phyloP scores from a whole-genome alignment of 1,140 invertebrate genomes.

The Oedothorax gibbosus region DNA sequence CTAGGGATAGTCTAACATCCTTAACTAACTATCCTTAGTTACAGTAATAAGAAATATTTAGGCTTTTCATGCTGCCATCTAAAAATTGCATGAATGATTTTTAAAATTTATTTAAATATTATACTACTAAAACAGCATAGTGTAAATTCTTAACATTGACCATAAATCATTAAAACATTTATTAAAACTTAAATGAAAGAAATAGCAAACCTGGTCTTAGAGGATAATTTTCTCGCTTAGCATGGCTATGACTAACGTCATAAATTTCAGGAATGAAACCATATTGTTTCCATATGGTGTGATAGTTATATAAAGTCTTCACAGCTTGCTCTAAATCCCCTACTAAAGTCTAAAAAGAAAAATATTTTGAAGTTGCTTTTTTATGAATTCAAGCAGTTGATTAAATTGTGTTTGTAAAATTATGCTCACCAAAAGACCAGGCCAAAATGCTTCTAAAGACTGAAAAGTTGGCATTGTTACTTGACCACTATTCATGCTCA shows the following conservation, averaged over 20 bases:
- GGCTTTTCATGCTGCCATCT: too few species aligned
- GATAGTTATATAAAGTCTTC: conserved; percentile 95
- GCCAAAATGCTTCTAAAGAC: conserved; percentile 98
- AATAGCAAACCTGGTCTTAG: conserved; percentile 78
- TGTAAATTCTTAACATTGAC: too few species aligned
- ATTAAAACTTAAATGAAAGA: neutral
- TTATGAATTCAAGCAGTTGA: neutral
- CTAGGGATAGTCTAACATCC: too few species aligned
- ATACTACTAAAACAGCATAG: too few species aligned
- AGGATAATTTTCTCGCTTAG: conserved; percentile 93
- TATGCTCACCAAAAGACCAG: conserved; percentile 84
- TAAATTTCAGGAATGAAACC: conserved; percentile 98
- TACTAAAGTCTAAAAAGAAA: conserved; percentile 76
- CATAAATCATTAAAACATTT: too few species aligned
- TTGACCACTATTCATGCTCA: conserved; percentile 80
- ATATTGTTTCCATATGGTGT: conserved; percentile 95
- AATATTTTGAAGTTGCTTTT: conserved; percentile 27
- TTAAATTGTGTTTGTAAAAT: neutral
- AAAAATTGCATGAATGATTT: too few species aligned
- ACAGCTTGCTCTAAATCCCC: conserved; percentile 93
- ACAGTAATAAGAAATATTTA: too few species aligned
- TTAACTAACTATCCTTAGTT: too few species aligned
- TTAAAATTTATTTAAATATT: too few species aligned
- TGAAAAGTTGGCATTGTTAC: conserved; percentile 97
- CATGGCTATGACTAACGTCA: conserved; percentile 86